Conservation (phyloP, 2,797 vertebrate genomes). For the Danio kyathit region DNA sequence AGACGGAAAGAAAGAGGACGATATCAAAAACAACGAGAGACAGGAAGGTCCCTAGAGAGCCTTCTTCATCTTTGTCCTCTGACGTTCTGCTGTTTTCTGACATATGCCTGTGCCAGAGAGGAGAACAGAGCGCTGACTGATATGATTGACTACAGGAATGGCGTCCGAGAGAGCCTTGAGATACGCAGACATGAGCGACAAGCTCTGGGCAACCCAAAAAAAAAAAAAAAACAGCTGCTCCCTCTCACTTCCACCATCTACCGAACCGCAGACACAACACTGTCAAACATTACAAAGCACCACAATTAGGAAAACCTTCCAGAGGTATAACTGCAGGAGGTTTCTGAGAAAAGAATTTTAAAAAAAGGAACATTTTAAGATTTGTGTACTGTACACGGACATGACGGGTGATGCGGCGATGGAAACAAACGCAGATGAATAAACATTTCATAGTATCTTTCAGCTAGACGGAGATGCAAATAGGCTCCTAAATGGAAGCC, state of each 20-base stretch:
- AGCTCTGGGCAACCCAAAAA: slow-evolving; percentile 15
- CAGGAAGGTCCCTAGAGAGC: slow-evolving; percentile 21
- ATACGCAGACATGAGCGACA: slow-evolving; percentile 6
- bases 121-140: slow-evolving; percentile 38
- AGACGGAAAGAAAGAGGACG: neutral
- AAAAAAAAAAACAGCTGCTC: slow-evolving; percentile 32
- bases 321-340: slow-evolving; percentile 20
- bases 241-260: slow-evolving; percentile 19
- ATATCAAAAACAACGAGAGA: slow-evolving; percentile 2
- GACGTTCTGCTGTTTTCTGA: slow-evolving; percentile 46
- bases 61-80: slow-evolving; percentile 43
- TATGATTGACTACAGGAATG: slow-evolving; percentile 44
- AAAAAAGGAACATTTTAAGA: neutral
- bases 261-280: slow-evolving; percentile 11
- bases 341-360: neutral
- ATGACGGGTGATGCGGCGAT: slow-evolving; percentile 39
- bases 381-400: neutral
- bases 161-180: slow-evolving; percentile 16
- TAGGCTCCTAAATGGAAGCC: slow-evolving; percentile 51
- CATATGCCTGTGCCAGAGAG: slow-evolving; percentile 48
- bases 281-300: slow-evolving; percentile 36
- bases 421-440: slow-evolving; percentile 49
- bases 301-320: slow-evolving; percentile 17
- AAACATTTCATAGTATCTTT: slow-evolving; percentile 50
- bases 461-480: slow-evolving; percentile 49